Evolutionary conservation across 2,113 vertebrate species (phyloP).

Genomic region (Tretioscincus oriximinensis): DNA sequence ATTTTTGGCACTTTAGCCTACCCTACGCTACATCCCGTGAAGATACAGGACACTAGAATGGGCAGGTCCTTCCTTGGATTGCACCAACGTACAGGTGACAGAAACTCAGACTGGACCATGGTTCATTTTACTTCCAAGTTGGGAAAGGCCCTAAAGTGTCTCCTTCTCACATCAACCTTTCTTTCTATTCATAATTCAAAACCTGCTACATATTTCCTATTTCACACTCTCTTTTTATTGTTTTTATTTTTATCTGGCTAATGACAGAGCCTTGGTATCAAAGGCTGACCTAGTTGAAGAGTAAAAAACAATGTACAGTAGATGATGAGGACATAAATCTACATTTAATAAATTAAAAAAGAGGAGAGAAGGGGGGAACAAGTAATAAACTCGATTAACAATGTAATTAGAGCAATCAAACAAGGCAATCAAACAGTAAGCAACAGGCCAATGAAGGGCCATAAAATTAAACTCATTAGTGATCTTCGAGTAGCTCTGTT

Average conservation of each 20-base stretch:
- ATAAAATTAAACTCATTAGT: constrained; percentile 42
- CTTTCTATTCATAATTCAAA: not conserved
- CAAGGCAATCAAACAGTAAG: constrained; percentile 31
- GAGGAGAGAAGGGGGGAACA: not conserved
- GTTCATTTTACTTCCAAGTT: too few relatives aligned
- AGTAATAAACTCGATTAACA: constrained; percentile 42
- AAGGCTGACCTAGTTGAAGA: not conserved
- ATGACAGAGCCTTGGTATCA: not conserved
- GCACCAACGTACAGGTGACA: too few relatives aligned
- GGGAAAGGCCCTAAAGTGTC: too few relatives aligned
- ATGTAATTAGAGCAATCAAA: constrained; percentile 40
- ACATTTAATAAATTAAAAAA: constrained; percentile 29
- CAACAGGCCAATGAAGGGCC: constrained; percentile 36
- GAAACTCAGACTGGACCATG: too few relatives aligned
- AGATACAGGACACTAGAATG: too few relatives aligned
- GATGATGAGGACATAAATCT: constrained; percentile 13
- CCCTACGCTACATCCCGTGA: too few relatives aligned
- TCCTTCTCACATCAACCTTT: too few relatives aligned
- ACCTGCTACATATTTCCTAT: too few relatives aligned
- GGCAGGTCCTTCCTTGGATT: too few relatives aligned
- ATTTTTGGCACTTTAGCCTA: too few relatives aligned
- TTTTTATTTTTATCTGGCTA: not conserved
- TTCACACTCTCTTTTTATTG: not conserved
- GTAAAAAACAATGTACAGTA: not conserved
- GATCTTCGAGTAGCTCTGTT: not conserved